Percentiles rank a stretch among this genome's conserved stretches.
These are phyloP conservation scores for Chaetorhynchus papuensis DNA, from an alignment of 2,113 vertebrate genomes.

Conservation along the genomic window DNA sequence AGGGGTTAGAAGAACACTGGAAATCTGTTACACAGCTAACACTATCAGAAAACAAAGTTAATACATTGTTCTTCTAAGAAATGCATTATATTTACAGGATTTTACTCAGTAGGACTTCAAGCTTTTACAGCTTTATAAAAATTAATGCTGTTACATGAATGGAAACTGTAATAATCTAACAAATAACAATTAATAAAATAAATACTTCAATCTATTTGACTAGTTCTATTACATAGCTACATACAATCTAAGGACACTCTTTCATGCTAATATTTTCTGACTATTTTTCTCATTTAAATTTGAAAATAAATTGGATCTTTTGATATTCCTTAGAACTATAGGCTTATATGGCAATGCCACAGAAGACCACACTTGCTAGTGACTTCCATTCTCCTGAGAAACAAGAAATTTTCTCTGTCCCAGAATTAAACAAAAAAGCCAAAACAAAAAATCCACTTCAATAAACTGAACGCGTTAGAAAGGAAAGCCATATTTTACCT, in stretches of 20 bases:
- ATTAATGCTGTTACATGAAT: neutral
- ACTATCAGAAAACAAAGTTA: constrained; percentile 13
- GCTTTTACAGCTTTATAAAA: constrained; percentile 11
- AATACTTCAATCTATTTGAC: neutral
- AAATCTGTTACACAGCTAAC: constrained; percentile 23
- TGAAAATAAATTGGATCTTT: neutral
- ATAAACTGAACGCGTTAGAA: neutral
- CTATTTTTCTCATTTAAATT: neutral
- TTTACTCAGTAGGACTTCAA: neutral
- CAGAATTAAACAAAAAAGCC: neutral
- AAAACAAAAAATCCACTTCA: neutral
- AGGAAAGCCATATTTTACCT: neutral
- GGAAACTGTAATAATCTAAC: neutral
- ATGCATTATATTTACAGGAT: neutral
- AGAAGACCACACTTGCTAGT: neutral
- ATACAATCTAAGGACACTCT: neutral
- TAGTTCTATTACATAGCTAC: neutral
- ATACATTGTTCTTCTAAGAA: neutral
- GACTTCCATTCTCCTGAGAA: neutral
- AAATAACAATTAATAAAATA: constrained; percentile 24
- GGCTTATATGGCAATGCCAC: neutral
- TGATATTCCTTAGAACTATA: neutral
- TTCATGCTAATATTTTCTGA: neutral
- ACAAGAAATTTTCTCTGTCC: neutral
- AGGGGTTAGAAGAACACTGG: neutral